A percentile compares a stretch with the other conserved stretches of the same genome.
Evolutionary conservation across 2,888 invertebrate species (phyloP).

Genomic region (Rotaria socialis): DNA sequence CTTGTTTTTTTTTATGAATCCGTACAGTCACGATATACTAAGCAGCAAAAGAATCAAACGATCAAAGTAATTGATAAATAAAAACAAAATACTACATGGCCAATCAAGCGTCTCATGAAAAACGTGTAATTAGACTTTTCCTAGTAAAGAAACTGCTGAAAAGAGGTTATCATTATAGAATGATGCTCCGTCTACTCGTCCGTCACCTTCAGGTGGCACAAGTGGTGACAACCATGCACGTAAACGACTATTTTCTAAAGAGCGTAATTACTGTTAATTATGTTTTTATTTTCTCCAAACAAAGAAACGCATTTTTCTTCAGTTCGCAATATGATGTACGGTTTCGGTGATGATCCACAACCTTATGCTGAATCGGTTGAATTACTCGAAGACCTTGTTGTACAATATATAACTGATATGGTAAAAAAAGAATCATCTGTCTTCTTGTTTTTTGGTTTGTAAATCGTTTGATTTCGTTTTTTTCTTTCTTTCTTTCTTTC

Average conservation of each 20-base stretch:
- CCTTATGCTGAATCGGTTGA: slow-evolving; percentile 98
- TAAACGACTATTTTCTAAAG: slow-evolving; percentile 30
- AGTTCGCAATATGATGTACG: slow-evolving; percentile 80
- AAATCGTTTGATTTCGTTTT: too few relatives aligned
- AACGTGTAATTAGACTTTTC: not conserved
- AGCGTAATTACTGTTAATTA: not conserved
- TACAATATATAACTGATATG: slow-evolving; percentile 93
- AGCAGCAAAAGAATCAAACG: too few relatives aligned
- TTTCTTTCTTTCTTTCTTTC: not conserved
- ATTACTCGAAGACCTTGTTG: slow-evolving; percentile 88
- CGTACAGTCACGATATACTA: too few relatives aligned
- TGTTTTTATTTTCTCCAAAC: not conserved
- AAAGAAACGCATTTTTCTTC: not conserved
- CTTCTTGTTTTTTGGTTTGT: slow-evolving; percentile 21
- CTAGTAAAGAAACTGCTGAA: not conserved
- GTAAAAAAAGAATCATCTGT: slow-evolving; percentile 60
- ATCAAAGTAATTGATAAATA: too few relatives aligned
- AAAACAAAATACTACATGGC: slow-evolving; percentile 38
- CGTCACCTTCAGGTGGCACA: not conserved
- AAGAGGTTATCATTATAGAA: not conserved
- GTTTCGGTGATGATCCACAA: slow-evolving; percentile 97
- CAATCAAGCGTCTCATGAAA: not conserved
- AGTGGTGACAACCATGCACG: not conserved
- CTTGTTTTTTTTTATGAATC: too few relatives aligned
- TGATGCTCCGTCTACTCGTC: not conserved